These are phyloP conservation scores for Hypomecis punctinalis DNA, from an alignment of 2,888 invertebrate genomes.

Conservation along the genomic window DNA sequence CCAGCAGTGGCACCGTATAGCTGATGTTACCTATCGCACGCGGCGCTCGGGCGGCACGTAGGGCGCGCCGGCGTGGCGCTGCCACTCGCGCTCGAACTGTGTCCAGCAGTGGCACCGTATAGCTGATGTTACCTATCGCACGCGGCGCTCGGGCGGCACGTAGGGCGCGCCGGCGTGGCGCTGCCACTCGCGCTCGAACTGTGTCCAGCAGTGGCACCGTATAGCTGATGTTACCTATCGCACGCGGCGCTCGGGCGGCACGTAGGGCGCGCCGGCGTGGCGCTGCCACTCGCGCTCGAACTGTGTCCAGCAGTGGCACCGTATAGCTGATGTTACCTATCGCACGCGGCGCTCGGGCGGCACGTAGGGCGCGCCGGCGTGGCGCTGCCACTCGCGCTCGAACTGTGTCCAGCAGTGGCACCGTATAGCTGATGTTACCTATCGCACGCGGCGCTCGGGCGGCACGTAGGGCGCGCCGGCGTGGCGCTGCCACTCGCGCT, in stretches of 20 bases:
- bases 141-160: slow-evolving; percentile 82
- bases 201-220: slow-evolving; percentile 92
- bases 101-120: too few species aligned
- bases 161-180: slow-evolving; percentile 91
- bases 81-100: slow-evolving; percentile 98
- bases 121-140: slow-evolving; percentile 54
- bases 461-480: slow-evolving; percentile 89
- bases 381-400: slow-evolving; percentile 95
- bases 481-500: slow-evolving; percentile 95
- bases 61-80: slow-evolving; percentile 90
- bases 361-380: slow-evolving; percentile 90
- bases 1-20: too few species aligned
- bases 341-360: slow-evolving; percentile 82
- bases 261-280: slow-evolving; percentile 90
- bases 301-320: slow-evolving; percentile 94
- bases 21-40: slow-evolving; percentile 58
- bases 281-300: slow-evolving; percentile 97
- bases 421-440: slow-evolving; percentile 40
- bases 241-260: slow-evolving; percentile 82
- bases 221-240: slow-evolving; percentile 52
- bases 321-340: slow-evolving; percentile 46
- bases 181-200: slow-evolving; percentile 98
- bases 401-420: slow-evolving; percentile 98
- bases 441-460: slow-evolving; percentile 80
- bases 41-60: slow-evolving; percentile 86